Conservation (phyloP, 1,140 invertebrate genomes). For the Habropoda laboriosa region DNA sequence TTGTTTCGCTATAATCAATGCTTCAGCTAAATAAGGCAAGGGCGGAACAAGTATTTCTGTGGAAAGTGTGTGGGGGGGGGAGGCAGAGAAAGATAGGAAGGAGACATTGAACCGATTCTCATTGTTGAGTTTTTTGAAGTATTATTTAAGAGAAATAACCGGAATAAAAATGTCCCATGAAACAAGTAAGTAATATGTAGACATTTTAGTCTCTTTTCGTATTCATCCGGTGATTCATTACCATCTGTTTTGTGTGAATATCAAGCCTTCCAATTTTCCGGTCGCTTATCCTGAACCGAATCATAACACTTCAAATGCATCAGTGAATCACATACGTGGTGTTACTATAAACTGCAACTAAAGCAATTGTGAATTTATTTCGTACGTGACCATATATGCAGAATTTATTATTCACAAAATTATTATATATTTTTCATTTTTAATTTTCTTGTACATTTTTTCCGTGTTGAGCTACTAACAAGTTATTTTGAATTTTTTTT, state of each 20-base stretch:
- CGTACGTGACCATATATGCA: background rate
- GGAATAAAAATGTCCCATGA: slow-evolving; percentile 73
- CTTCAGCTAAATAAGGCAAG: slow-evolving; percentile 75
- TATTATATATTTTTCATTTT: background rate
- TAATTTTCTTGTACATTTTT: background rate
- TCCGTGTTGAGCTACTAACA: background rate
- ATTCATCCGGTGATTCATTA: background rate
- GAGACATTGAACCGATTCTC: slow-evolving; percentile 47
- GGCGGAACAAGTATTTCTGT: slow-evolving; percentile 70
- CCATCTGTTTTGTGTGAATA: slow-evolving; percentile 4
- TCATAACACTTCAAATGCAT: slow-evolving; percentile 43
- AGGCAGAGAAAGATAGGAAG: slow-evolving; percentile 52
- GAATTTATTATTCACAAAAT: background rate
- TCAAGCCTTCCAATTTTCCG: slow-evolving; percentile 41
- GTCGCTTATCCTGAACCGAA: slow-evolving; percentile 45
- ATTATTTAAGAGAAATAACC: slow-evolving; percentile 50
- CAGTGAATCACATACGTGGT: slow-evolving; percentile 14
- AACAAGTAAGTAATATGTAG: slow-evolving; percentile 69
- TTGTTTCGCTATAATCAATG: slow-evolving; percentile 40
- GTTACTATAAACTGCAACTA: background rate
- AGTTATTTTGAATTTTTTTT: background rate
- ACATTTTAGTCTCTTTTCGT: background rate
- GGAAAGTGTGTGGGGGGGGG: slow-evolving; percentile 50
- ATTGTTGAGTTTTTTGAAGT: slow-evolving; percentile 40
- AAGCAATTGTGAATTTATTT: background rate